Conservation (phyloP, 2,797 vertebrate genomes). For the Coilia nasus region DNA sequence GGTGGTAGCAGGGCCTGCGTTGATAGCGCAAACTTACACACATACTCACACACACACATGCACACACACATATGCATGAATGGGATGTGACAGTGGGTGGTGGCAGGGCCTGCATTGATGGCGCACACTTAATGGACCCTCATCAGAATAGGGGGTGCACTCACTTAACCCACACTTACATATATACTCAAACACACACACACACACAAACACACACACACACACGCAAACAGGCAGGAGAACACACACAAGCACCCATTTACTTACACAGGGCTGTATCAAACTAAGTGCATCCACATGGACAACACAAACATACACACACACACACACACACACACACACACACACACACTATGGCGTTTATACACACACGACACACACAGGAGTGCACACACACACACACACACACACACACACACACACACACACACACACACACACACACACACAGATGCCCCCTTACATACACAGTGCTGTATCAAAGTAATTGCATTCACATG, state of each 20-base stretch:
- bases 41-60: background rate
- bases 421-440: no score
- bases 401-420: no score
- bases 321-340: no score
- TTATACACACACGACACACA: background rate
- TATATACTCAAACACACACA: background rate
- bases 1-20: background rate
- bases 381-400: background rate
- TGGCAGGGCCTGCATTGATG: background rate
- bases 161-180: background rate
- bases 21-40: background rate
- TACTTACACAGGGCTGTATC: no score
- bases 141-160: background rate
- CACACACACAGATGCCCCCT: no score
- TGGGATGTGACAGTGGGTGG: conserved; percentile 16
- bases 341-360: no score
- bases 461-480: no score
- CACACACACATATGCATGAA: background rate
- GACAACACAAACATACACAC: no score
- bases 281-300: no score
- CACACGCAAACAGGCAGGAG: background rate
- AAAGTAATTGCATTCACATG: no score
- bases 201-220: background rate
- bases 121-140: background rate
- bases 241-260: background rate